Conservation (phyloP, 2,797 vertebrate genomes). For the Lepus townsendii region DNA sequence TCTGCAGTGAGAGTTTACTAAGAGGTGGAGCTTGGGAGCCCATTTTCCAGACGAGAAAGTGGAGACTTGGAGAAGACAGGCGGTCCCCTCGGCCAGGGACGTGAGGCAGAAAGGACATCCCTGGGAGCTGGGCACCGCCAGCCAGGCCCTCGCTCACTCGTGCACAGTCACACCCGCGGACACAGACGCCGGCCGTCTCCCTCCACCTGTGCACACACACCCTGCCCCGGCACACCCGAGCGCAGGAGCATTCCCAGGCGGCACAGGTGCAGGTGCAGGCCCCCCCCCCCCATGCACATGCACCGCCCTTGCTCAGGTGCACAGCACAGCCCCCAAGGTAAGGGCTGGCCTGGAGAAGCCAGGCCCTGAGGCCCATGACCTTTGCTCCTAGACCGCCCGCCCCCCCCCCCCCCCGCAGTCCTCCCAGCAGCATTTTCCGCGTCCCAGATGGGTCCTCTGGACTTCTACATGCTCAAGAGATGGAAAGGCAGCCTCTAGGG, state of each 20-base stretch:
- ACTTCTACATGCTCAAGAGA: not conserved
- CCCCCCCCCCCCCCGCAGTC: not conserved
- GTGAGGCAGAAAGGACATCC: not conserved
- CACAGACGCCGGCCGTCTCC: constrained; percentile 14
- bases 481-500: not conserved
- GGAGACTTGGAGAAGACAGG: not conserved
- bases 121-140: not conserved
- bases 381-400: not conserved
- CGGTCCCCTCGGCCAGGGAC: not conserved
- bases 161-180: not conserved
- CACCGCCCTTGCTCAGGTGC: no score
- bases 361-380: not conserved
- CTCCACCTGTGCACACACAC: not conserved
- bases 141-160: not conserved
- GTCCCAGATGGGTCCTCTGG: not conserved
- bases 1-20: not conserved
- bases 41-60: constrained; percentile 60
- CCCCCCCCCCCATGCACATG: not conserved
- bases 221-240: not conserved
- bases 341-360: not conserved
- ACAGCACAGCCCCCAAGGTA: not conserved
- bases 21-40: not conserved
- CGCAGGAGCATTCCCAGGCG: not conserved
- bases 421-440: not conserved
- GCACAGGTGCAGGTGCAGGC: not conserved